Percentiles rank a stretch among this genome's conserved stretches.
phyloP scores from a whole-genome alignment of 2,113 vertebrate species.

The Perognathus longimembris region DNA sequence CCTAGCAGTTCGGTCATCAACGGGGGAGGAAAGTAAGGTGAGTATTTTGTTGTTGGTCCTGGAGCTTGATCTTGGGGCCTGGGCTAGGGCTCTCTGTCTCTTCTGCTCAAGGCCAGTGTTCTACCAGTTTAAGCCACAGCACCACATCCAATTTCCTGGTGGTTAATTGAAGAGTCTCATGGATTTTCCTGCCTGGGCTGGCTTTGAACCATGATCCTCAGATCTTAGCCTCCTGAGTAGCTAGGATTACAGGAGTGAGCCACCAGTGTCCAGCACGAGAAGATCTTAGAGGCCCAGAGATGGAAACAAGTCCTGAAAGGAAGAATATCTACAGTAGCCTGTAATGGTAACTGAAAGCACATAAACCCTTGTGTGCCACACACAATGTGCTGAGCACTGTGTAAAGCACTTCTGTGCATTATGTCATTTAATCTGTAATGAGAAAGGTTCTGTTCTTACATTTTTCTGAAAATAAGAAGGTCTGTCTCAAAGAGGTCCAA shows the following conservation, averaged over 20 bases:
- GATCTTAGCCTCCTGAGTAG: no score
- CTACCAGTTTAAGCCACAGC: no score
- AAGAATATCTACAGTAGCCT: not conserved
- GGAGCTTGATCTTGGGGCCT: no score
- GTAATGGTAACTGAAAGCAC: not conserved
- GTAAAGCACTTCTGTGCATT: rapidly evolving
- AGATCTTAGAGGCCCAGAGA: not conserved
- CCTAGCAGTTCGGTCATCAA: not conserved
- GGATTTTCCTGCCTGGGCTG: no score
- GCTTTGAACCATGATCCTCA: no score
- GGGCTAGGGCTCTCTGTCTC: no score
- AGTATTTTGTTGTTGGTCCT: no score
- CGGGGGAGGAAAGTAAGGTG: not conserved
- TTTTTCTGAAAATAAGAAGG: not conserved
- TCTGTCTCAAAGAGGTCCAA: not conserved
- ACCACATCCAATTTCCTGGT: no score
- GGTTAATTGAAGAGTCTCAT: no score
- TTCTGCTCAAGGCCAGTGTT: no score
- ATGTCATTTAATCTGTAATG: not conserved
- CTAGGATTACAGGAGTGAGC: no score
- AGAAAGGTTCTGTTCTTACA: not conserved
- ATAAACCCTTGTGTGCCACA: not conserved
- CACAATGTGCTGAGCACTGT: not conserved
- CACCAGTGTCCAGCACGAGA: no score
- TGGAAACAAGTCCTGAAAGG: not conserved